Conservation (phyloP, 2,113 vertebrate species). For the Rynchops niger region DNA sequence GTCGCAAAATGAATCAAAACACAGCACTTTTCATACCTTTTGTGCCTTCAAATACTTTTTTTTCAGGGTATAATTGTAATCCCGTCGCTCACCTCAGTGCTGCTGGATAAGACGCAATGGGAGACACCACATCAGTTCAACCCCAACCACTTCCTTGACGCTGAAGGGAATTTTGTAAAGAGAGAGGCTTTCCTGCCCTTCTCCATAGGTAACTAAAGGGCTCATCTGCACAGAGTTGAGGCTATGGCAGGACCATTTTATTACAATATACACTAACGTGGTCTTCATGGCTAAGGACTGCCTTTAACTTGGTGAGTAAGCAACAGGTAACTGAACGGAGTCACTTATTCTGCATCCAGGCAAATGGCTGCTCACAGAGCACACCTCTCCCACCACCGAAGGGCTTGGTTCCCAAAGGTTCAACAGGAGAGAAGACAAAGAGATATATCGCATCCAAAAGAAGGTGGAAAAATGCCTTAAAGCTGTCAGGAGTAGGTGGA, state of each 20-base stretch:
- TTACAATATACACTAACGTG: not conserved
- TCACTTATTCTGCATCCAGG: not conserved
- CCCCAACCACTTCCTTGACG: slow-evolving; percentile 77
- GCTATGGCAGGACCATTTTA: not conserved
- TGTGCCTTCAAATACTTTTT: not conserved
- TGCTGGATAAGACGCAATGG: slow-evolving; percentile 79
- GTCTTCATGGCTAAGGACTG: not conserved
- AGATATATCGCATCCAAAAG: not conserved
- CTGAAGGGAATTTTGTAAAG: slow-evolving; percentile 73
- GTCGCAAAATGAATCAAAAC: not conserved
- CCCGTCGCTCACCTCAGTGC: slow-evolving; percentile 76
- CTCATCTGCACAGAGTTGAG: not conserved
- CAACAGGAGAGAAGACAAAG: not conserved
- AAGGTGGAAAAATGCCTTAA: not conserved
- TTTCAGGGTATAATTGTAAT: slow-evolving; percentile 78
- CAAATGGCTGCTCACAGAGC: not conserved
- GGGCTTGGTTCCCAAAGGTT: not conserved
- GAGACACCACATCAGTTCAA: slow-evolving; percentile 78
- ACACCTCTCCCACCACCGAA: not conserved
- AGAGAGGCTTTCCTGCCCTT: slow-evolving; percentile 79
- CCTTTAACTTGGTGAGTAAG: not conserved
- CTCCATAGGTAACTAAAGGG: slow-evolving; percentile 66
- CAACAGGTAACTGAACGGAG: not conserved
- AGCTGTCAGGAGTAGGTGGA: not conserved
- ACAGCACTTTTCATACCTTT: not conserved